These are phyloP conservation scores for Panthera tigris DNA, from an alignment of 2,113 vertebrate species.

Conservation along the genomic window DNA sequence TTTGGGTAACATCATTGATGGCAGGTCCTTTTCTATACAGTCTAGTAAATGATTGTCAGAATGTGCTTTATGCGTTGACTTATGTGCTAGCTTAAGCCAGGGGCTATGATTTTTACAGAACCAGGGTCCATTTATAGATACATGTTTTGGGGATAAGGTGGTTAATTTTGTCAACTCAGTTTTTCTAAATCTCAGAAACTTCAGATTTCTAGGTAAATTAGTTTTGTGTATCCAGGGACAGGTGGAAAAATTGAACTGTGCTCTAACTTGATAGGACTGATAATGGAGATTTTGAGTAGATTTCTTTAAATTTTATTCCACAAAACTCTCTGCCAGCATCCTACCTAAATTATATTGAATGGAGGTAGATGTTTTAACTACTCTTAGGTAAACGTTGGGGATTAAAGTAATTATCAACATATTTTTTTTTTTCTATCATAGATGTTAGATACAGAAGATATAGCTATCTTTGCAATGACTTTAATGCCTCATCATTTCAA, in stretches of 20 bases:
- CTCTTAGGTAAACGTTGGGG: background rate
- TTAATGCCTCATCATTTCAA: background rate
- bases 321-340: background rate
- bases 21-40: background rate
- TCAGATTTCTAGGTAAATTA: conserved; percentile 50
- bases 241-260: conserved; percentile 10
- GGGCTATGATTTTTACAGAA: conserved; percentile 13
- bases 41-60: background rate
- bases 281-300: conserved; percentile 7
- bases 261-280: background rate
- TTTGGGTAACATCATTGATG: background rate
- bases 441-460: background rate
- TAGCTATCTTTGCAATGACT: background rate
- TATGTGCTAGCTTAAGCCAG: background rate
- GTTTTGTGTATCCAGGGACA: conserved; percentile 22
- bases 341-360: background rate
- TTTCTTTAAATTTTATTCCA: background rate
- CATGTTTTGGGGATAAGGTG: conserved; percentile 2
- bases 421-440: background rate
- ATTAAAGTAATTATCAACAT: background rate
- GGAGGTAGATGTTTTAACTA: background rate
- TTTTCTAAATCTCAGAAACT: conserved; percentile 23
- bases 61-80: background rate
- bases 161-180: background rate
- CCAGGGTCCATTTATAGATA: background rate